Evolutionary conservation across 2,797 vertebrate genomes (phyloP), one percentile per base, ranked within the genome.

Genomic region (Coccyzus lansbergi): DNA sequence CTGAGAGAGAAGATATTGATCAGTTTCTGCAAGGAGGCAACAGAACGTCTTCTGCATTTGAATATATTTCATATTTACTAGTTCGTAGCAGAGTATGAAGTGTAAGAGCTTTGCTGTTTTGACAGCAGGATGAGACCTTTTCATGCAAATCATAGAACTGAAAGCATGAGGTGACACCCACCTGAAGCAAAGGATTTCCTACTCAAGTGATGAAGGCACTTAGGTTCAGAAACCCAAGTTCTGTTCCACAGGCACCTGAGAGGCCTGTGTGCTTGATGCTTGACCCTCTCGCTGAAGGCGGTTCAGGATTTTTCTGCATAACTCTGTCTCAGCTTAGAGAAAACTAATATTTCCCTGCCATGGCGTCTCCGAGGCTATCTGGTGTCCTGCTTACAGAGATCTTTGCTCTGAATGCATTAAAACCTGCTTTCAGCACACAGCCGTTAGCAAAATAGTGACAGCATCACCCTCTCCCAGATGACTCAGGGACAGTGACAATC

Each of bases 1-100:
- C 71, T 91, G 68, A 55, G 69, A 92, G 64, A 67, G 85, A 70
- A 81, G 81, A 82, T 86, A 88, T 55, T 52, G 83, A 95, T 95
- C 86, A 70, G 68, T 34, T 88, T 81, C 76, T 76, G 64, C 62
- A 70, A 71, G 56, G 15, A 86, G 17, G 67, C 68, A 81, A 78
- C 74, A 76, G 63, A 67, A 84, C 60, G 58, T 58, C 58, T 85
- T 74, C 68, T 86, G 67, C 83, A 64, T 84, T 90, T 92, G 64
- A 90, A 92, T 93, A 64, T 16, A 26, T 85, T 79, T 77, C 22
- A 26, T 83, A 93, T 92, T 92, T 89, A 81, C 36, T 48, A 24
- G n/a, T 42, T 80, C 25, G 13, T 83, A 48, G 64, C 10, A 1
- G 26, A 53, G 51, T 42, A 48, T 40, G 83, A 77, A 75, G 68